Base-by-base conservation (phyloP, 2,888 invertebrate species). In the Orchesella flavescens region DNA sequence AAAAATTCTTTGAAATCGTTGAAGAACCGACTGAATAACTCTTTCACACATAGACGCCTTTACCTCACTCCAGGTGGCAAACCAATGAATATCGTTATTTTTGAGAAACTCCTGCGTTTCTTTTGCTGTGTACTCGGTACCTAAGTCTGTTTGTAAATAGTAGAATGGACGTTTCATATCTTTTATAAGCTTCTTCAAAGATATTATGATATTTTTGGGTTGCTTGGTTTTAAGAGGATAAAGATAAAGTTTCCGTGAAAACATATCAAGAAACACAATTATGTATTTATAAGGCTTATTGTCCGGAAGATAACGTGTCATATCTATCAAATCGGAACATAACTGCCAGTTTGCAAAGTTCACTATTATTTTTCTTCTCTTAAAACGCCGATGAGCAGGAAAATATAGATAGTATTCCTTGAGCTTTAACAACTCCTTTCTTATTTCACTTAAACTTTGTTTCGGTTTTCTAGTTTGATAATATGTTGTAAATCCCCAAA, bases 211-310 rank as follows among this genome's bases (percentile, higher is more conserved):
- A 13, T 68, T 44, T 7, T 12, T 49, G 1, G 68, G 68, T 7
- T 46, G 2, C 34, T 68, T 68, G 1, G 46, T 68, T 0, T 46
- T 21, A 1, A 68, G 23, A 23, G 69, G 69, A 53, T 69, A 69
- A 15, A 15, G 2, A n/a, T 10, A 46, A 19, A 68, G 19, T 19
- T 53, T 53, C 23, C 69, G 7, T 21, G 69, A 69, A 53, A 69
- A 69, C 0, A 3, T 3, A n/a, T 53, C 49, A 4, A 34, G 13
- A 43, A 53, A 69, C 12, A 69, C 7, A 9, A 53, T 53, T 12
- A 69, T 69, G 15, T 69, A 69, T 15, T 49, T 69, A 15, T 49
- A 69, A 3, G 69, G 69, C 5, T 49, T 53, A n/a, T 69, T 69
- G 10, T 69, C 69, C 23, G 49, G 49, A 15, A n/a, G 0, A 9